Evolutionary conservation across 2,888 invertebrate species (phyloP).

Genomic region (Eilema sororculum): DNA sequence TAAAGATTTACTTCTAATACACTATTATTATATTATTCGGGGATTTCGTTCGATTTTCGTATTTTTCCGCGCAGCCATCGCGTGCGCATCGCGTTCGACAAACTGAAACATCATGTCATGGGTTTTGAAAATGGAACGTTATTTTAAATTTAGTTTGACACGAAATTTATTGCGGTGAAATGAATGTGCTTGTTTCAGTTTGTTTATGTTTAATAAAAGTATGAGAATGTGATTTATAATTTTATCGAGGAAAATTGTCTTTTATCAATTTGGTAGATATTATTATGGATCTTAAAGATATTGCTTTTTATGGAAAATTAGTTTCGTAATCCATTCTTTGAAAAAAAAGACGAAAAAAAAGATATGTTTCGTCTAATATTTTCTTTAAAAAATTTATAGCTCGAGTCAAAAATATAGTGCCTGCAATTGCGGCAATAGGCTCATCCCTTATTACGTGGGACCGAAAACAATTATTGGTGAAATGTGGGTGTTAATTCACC

Average conservation of each 20-base stretch:
- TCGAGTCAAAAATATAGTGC: too few relatives aligned
- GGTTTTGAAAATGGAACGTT: slow-evolving; percentile 44
- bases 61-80: slow-evolving; percentile 14
- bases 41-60: not conserved
- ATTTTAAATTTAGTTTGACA: slow-evolving; percentile 44
- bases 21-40: slow-evolving; percentile 16
- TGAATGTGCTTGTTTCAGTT: slow-evolving; percentile 23
- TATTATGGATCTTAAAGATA: too few relatives aligned
- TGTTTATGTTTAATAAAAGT: slow-evolving; percentile 20
- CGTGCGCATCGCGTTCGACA: slow-evolving; percentile 27
- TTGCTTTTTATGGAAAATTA: not conserved
- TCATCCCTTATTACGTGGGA: too few relatives aligned
- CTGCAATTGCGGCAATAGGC: too few relatives aligned
- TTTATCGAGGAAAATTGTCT: not conserved
- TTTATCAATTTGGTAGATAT: too few relatives aligned
- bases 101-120: slow-evolving; percentile 37
- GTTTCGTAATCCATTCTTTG: too few relatives aligned
- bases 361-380: too few relatives aligned
- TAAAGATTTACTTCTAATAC: slow-evolving; percentile 22
- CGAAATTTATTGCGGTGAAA: slow-evolving; percentile 37
- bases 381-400: too few relatives aligned
- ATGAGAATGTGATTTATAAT: slow-evolving; percentile 22
- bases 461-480: too few relatives aligned
- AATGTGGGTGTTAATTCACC: too few relatives aligned
- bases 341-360: not conserved